Evolutionary conservation across 35 echinoderm and acorn worm species (phyloP), one percentile per base, ranked within the genome.

Genomic region (Anneissia japonica): DNA sequence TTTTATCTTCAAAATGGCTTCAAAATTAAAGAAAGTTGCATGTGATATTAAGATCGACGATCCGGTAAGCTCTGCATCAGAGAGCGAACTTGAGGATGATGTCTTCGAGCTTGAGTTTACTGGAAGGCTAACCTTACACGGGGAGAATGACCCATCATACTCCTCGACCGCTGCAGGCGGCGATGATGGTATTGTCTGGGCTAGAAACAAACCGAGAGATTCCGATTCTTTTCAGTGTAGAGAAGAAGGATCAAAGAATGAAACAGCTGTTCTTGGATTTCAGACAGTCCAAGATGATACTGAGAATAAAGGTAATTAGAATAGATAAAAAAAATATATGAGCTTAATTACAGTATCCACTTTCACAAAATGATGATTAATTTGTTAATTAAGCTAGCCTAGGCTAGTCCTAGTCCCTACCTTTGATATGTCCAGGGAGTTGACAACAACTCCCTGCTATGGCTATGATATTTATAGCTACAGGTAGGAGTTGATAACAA

Each of bases 1-100:
- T 64, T 26, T 19, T 2, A 64, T 64, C 51, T 64, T 64, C 10
- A 64, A 3, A 19, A 92, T 93, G 92, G 87, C 95, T 55, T 82
- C 87, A 30, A 88, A 84, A 74, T 33, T 76, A 38, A 97, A 93
- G 79, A 97, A 93, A 72, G 34, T 97, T 30, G 80, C 56, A 28
- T 97, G 95, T 46, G 92, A 93, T 39, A 93, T 97, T 43, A 93
- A 86, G 43, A 88, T 97, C 23, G 90, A 97, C 75, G 95, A 97
- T 39, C 95, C 95, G 0, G 85, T 97, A 7, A 93, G 88, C 46
- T 93, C 91, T 32, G 86, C 84, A 0, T 90, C 91, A 13, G 91
- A 88, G 31, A 91, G 88, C 30, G 94, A 97, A 75, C 78, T 91
- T 45, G 92, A 90, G 1, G 84, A 86, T 76, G 91, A 90, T 9